Evolutionary conservation across 2,888 invertebrate species (phyloP).

Genomic region (Lycophotia porphyrea): DNA sequence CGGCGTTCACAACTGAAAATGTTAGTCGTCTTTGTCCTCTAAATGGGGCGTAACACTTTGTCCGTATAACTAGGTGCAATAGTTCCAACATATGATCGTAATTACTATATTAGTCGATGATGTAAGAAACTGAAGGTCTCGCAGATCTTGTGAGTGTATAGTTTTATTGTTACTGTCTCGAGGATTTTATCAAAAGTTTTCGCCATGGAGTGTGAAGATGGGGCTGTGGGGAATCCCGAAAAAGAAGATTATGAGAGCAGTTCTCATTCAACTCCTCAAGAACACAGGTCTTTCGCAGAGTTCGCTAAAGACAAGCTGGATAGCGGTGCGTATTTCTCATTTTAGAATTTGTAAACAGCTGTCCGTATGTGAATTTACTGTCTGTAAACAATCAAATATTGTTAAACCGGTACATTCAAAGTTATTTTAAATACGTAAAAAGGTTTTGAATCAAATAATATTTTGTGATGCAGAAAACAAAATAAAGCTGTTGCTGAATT

Average conservation of each 20-base stretch:
- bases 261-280: slow-evolving; percentile 86
- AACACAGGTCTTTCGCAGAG: slow-evolving; percentile 87
- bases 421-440: neutral
- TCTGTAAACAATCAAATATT: slow-evolving; percentile 1
- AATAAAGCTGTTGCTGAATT: neutral
- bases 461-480: neutral
- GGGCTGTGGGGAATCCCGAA: slow-evolving; percentile 77
- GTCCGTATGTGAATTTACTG: neutral
- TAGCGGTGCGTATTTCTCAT: slow-evolving; percentile 79
- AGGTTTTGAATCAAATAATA: neutral
- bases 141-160: slow-evolving; percentile 72
- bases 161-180: slow-evolving; percentile 75
- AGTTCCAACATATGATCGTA: slow-evolving; percentile 42
- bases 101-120: slow-evolving; percentile 85
- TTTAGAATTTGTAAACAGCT: slow-evolving; percentile 29
- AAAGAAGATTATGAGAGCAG: slow-evolving; percentile 86
- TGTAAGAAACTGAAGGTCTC: slow-evolving; percentile 87
- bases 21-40: slow-evolving; percentile 36
- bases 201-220: slow-evolving; percentile 84
- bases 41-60: slow-evolving; percentile 33
- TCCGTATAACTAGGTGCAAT: slow-evolving; percentile 30
- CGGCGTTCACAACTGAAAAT: slow-evolving; percentile 37
- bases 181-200: slow-evolving; percentile 61
- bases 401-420: neutral
- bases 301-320: slow-evolving; percentile 88